phyloP scores from a whole-genome alignment of 2,797 vertebrate genomes.

The Leptatherina wallacei region DNA sequence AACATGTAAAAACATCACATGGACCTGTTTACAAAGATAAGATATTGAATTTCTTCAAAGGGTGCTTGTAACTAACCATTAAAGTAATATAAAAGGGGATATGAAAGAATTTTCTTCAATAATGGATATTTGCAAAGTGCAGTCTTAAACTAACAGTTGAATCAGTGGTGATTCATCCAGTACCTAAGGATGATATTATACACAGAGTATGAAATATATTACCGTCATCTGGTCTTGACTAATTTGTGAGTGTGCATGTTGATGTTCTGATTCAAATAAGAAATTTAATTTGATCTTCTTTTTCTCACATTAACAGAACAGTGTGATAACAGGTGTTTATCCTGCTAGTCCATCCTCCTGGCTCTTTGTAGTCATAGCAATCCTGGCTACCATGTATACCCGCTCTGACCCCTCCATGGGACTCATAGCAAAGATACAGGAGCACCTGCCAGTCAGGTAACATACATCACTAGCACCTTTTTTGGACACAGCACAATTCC shows the following conservation, averaged over 20 bases:
- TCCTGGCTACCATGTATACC: constrained; percentile 91
- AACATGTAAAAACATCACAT: not conserved
- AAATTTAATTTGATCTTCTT: not conserved
- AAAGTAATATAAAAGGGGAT: not conserved
- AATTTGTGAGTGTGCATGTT: not conserved
- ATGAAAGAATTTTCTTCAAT: not conserved
- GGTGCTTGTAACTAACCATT: not conserved
- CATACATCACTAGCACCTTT: not conserved
- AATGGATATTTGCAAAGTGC: not conserved
- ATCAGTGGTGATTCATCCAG: not conserved
- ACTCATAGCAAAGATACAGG: constrained; percentile 93
- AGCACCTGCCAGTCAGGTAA: constrained; percentile 91
- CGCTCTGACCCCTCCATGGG: constrained; percentile 94
- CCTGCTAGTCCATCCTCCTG: constrained; percentile 92
- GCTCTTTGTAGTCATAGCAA: constrained; percentile 92
- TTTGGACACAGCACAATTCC: not conserved
- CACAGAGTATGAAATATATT: not conserved
- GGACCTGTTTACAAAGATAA: not conserved
- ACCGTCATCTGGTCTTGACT: not conserved
- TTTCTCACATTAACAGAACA: constrained; percentile 81
- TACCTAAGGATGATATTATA: not conserved
- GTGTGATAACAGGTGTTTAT: constrained; percentile 88
- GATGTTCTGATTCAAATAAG: not conserved
- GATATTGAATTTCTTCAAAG: not conserved
- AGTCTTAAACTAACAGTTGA: not conserved